phyloP scores from a whole-genome alignment of 2,113 vertebrate species.

The Uria lomvia region DNA sequence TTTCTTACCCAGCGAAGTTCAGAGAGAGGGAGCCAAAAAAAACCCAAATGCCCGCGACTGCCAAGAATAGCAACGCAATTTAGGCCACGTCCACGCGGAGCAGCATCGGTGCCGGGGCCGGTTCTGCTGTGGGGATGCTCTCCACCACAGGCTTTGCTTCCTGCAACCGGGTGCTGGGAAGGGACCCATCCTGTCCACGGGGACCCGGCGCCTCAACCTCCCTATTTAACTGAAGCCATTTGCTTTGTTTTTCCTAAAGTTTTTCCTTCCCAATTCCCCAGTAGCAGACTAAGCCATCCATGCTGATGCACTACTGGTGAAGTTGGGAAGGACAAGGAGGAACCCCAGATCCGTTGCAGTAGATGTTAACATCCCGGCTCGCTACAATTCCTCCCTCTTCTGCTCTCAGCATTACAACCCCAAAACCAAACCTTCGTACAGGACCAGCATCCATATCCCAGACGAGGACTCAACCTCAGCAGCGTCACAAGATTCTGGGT shows the following conservation, averaged over 20 bases:
- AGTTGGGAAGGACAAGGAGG: not conserved
- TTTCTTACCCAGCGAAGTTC: not conserved
- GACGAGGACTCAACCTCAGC: not conserved
- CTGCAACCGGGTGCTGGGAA: not conserved
- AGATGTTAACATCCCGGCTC: not conserved
- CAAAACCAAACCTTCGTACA: accelerated
- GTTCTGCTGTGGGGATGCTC: not conserved
- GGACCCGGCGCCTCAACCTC: accelerated
- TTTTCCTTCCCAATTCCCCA: not conserved
- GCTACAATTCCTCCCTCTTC: not conserved
- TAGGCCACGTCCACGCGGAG: not conserved
- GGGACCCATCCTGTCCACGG: accelerated
- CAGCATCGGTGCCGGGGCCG: accelerated
- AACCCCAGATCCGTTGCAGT: not conserved
- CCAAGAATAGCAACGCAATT: constrained; percentile 43
- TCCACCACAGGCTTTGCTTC: not conserved
- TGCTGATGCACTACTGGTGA: not conserved
- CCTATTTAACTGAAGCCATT: accelerated
- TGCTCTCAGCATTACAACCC: not conserved
- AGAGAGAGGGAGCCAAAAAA: not conserved
- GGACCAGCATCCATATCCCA: not conserved
- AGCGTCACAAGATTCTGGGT: not conserved
- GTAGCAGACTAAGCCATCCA: not conserved
- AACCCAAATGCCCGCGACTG: not conserved
- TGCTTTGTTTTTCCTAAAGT: too few species aligned